A percentile compares a stretch with the other conserved stretches of the same genome.
Evolutionary conservation across 2,113 vertebrate species (phyloP).

Genomic region (Chaetodon auriga): DNA sequence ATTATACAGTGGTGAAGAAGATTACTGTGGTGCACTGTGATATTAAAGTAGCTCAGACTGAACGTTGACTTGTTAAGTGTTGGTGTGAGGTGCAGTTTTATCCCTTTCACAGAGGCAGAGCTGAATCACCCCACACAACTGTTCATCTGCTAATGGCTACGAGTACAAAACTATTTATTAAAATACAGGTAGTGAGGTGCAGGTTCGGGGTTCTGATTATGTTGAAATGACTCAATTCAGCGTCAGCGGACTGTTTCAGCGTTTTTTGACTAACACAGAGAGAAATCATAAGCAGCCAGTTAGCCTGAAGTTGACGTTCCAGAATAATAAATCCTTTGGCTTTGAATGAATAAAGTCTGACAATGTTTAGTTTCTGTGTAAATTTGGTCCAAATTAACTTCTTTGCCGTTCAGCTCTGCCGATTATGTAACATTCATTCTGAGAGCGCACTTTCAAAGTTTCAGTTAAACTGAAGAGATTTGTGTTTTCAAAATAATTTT

Average conservation of each 20-base stretch:
- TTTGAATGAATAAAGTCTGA: neutral
- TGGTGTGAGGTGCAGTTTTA: neutral
- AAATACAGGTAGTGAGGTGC: neutral
- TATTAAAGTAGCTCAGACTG: neutral
- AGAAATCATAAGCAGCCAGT: neutral
- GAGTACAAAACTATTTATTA: neutral
- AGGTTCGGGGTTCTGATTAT: neutral
- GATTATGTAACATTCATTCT: neutral
- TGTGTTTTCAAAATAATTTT: neutral
- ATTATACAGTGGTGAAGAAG: slow-evolving; percentile 38
- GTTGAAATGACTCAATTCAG: neutral
- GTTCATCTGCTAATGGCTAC: neutral
- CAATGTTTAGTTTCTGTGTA: too few species aligned
- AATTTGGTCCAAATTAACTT: too few species aligned
- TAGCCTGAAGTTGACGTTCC: too few species aligned
- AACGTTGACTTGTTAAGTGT: neutral
- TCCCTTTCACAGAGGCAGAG: neutral
- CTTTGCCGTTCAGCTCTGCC: neutral
- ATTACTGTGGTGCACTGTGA: neutral
- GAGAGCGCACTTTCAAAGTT: too few species aligned
- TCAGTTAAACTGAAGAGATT: too few species aligned
- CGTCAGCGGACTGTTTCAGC: neutral
- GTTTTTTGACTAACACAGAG: neutral
- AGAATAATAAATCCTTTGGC: neutral
- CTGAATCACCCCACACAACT: neutral